These are phyloP conservation scores for Epinephelus moara DNA, from an alignment of 2,113 vertebrate genomes.

Conservation along the genomic window DNA sequence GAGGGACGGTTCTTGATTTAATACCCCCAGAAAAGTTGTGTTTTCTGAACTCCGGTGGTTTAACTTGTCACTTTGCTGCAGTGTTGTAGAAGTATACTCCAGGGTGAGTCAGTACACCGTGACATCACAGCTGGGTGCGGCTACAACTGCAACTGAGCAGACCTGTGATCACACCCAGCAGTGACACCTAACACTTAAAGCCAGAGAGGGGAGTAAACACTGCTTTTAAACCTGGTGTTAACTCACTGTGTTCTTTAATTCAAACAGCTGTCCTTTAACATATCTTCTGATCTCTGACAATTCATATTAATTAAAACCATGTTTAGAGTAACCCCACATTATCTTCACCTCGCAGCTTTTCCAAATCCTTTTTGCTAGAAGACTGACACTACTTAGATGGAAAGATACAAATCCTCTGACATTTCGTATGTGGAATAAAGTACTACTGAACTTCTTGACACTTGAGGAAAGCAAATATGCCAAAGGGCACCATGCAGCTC, in stretches of 20 bases:
- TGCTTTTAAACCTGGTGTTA: too few species aligned
- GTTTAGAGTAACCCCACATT: not conserved
- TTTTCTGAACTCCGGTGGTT: not conserved
- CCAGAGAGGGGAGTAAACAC: too few species aligned
- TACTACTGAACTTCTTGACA: too few species aligned
- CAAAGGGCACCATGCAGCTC: too few species aligned
- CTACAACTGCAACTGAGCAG: not conserved
- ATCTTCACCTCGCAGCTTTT: not conserved
- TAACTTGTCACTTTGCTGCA: too few species aligned
- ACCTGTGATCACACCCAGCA: not conserved
- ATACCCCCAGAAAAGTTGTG: not conserved
- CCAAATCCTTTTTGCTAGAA: not conserved
- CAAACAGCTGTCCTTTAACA: not conserved
- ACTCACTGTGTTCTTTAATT: not conserved
- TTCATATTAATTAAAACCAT: too few species aligned
- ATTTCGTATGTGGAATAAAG: not conserved
- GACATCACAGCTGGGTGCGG: not conserved
- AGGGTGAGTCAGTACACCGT: not conserved
- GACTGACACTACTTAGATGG: not conserved
- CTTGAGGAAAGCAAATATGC: not conserved
- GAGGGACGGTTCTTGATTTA: not conserved
- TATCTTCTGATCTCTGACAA: not conserved
- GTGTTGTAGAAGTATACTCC: not conserved
- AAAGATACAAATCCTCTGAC: not conserved
- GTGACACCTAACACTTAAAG: too few species aligned